Base-by-base conservation (phyloP, 2,888 invertebrate genomes). In the Ophion slaviceki region DNA sequence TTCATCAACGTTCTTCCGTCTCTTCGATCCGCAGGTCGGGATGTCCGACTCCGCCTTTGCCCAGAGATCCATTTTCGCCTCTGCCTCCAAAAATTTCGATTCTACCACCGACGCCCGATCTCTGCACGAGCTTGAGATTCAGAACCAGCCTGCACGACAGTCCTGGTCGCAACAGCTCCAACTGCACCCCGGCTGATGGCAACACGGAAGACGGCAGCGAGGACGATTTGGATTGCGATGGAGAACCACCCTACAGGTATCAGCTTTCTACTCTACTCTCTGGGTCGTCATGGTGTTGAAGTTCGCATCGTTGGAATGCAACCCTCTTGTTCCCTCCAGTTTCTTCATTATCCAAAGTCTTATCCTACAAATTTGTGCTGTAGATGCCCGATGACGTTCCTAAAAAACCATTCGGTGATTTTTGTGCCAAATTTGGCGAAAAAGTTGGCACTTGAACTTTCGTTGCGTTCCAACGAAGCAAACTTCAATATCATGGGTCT, bases 31-130 rank as follows among this genome's bases (percentile, higher is more conserved):
- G 17, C 85, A 94, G 94, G 87, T 94, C 93, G 53, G 94, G 94
- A 79, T 94, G 93, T 85, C 94, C 94, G 20, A 93, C 92, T 57
- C 90, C 88, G 53, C 88, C 88, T 64, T 72, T 91, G 66, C 88
- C 91, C 28, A 92, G 94, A 47, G 94, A 94, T 85, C 94, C 94
- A 6, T 94, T 94, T 86, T 94, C 94, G 20, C 94, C 94, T 53
- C 89, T 94, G 53, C 94, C 97, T 88, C 97, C 97, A 82, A 96
- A 96, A 90, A 97, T 97, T 90, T 96, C 97, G 68, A 96, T 97
- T 85, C 95, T 97, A 82, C 97, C 97, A 83, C 96, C 97, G 36
- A 97, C 97, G 1, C 97, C 97, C 3, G 97, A 97, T 89, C 94
- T 93, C 62, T 92, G 91, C 79, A 89, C 90, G 61, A 91, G 90